Base-by-base conservation (phyloP, 2,113 vertebrate genomes). In the Pterocles gutturalis region DNA sequence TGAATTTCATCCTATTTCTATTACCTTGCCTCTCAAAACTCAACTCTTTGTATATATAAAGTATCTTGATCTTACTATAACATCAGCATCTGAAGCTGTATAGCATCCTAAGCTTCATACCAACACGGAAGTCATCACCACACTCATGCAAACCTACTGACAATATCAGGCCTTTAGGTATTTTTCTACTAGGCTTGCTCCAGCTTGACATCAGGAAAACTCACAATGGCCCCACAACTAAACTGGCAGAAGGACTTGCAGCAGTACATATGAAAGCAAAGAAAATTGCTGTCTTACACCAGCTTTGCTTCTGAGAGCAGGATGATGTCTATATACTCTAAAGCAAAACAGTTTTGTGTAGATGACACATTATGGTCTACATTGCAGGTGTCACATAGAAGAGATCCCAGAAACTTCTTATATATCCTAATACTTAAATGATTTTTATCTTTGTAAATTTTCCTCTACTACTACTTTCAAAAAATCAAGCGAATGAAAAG, bases 201-300 rank as follows among this genome's bases (percentile, higher is more conserved):
- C 51, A 88, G 9, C 6, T 36, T 79, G 17, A 3, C 55, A 67
- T 48, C 16, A 65, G 16, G 13, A 69, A 89, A 89, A 77, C 3
- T 34, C 5, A 1, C 10, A 77, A 2, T 9, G 9, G 6, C 9
- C n/a, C 46, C 20, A 61, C 25, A 17, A 33, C 1, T 10, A 61
- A 53, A 77, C 8, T 33, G 4, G 25, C 8, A 13, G 16, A 48
- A 38, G 18, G 34, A 45, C 20, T 61, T 64, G 25, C 13, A 75
- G 31, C 20, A 49, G 53, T 5, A 71, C 5, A 29, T 6, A 10
- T 24, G 16, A 87, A 51, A 76, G 7, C 8, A 75, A 45, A 76
- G 14, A 62, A 66, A 85, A 88, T 9, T 67, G 7, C 20, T 58
- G 18, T 38, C 28, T 72, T 75, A 64, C 19, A 38, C 16, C 8